Base-by-base conservation (phyloP, 2,888 invertebrate genomes). In the Phrixothrix hirtus region DNA sequence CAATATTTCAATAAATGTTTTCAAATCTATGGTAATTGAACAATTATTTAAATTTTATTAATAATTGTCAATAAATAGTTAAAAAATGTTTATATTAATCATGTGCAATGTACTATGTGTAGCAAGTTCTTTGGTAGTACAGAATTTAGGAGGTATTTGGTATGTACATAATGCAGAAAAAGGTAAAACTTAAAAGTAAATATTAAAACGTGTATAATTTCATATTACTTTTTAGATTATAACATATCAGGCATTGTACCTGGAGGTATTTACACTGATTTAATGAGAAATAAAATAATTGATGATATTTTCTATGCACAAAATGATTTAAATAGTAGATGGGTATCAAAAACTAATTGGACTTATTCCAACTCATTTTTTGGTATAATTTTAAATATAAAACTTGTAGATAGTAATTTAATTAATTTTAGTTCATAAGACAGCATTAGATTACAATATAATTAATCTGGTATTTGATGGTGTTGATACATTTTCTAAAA, bases 321-420 rank as follows among this genome's bases (percentile, higher is more conserved):
- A 64, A 94, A 95, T 72, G 95, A 96, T 75, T 78, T 87, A 0
- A 75, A 80, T 13, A 85, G 89, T 46, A 80, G 89, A 64, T 95
- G 95, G 95, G 85, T 96, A 12, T 86, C 88, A 0, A 79, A 85
- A 60, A 84, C 85, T 30, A 81, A 87, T 45, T 94, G 96, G 91
- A 87, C 82, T 0, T 96, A 92, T 67, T 77, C 75, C 0, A 81
- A 78, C 47, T 75, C 68, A 11, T 91, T 95, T 69, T 70, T 78
- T 67, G 84, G 92, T 89, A 78, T 5, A 21, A 21, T 7, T n/a
- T n/a, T n/a, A n/a, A n/a, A n/a, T n/a, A n/a, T n/a, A n/a, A n/a
- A n/a, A n/a, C n/a, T n/a, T n/a, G n/a, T n/a, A n/a, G n/a, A n/a
- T n/a, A n/a, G n/a, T n/a, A n/a, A n/a, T 21, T 21, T 7, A 7